These are phyloP conservation scores for Gnathonemus echidnorhynchus DNA, from an alignment of 2,113 vertebrate genomes.

Conservation along the genomic window DNA sequence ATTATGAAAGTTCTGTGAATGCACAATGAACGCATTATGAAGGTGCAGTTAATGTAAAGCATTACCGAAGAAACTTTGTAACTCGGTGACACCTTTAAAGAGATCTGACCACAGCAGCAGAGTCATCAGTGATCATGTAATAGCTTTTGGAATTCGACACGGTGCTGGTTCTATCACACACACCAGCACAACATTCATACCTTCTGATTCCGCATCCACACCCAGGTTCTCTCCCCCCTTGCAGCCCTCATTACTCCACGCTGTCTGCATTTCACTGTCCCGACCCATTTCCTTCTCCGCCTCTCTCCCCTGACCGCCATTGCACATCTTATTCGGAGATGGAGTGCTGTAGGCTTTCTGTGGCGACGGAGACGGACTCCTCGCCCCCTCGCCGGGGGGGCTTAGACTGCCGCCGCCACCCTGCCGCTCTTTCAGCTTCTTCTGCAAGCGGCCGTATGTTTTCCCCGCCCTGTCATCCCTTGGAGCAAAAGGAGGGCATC, in stretches of 20 bases:
- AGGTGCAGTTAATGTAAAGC: background rate
- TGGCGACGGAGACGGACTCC: constrained; percentile 81
- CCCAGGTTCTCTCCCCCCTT: constrained; percentile 62
- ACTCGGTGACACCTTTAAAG: background rate
- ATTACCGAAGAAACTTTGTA: background rate
- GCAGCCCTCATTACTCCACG: constrained; percentile 58
- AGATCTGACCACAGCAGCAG: background rate
- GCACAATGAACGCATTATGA: background rate
- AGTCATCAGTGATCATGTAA: background rate
- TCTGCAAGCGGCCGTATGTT: constrained; percentile 89
- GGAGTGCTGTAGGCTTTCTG: constrained; percentile 73
- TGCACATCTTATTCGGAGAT: constrained; percentile 60
- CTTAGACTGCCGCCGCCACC: constrained; percentile 60
- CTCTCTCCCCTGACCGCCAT: constrained; percentile 71
- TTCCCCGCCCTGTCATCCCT: constrained; percentile 90
- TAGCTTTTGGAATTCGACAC: background rate
- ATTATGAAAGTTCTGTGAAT: background rate
- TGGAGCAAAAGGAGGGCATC: constrained; percentile 72
- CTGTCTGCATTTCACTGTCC: constrained; percentile 54
- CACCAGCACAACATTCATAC: constrained; percentile 31
- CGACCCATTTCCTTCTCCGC: constrained; percentile 54
- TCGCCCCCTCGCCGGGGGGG: constrained; percentile 75
- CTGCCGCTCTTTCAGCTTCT: constrained; percentile 90
- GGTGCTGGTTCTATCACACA: constrained; percentile 20
- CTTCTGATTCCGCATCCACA: constrained; percentile 57